Base-by-base conservation (phyloP, 1,140 invertebrate genomes). In the Brevipalpus yothersi region DNA sequence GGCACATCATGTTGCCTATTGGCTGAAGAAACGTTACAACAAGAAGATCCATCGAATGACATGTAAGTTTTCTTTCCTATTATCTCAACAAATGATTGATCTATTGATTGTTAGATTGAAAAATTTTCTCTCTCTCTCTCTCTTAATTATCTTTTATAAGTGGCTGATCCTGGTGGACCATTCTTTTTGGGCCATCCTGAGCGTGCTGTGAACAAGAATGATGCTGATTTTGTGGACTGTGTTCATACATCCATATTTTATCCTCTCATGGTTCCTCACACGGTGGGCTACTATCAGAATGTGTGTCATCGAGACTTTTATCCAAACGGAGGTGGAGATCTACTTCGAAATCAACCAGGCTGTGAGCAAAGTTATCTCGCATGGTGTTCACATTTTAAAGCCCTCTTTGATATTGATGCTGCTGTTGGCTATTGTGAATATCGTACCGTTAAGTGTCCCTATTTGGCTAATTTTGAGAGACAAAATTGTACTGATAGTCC, bases 111-210 rank as follows among this genome's bases (percentile, higher is more conserved):
- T 43, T 43, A 43, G 42, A 43, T 43, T 45, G 12, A 45, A 4
- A 45, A 45, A 45, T 45, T 45, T 45, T 45, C 10, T 13, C 43
- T 9, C 2, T 9, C 43, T 4, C 2, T 51, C 2, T 49, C 39
- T 55, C 10, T 19, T 55, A 4, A 23, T 23, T n/a, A 13, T 42
- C 4, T 57, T 21, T n/a, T 79, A 62, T 74, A 75, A 68, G 86
- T 83, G 1, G 66, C 94, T 64, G 90, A 95, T 72, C 88, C 90
- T 0, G 90, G 90, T 0, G 86, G 86, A 61, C 89, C 89, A 0
- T 82, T 90, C 68, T 94, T 94, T 71, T 81, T 82, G 63, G 80
- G 83, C 62, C 82, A 84, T 0, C 77, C 80, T 5, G 77, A 84
- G 62, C 76, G 86, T 1, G 75, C 84, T 17, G 70, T 90, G 3